Evolutionary conservation across 2,888 invertebrate genomes (phyloP), one percentile per base, ranked within the genome.

Genomic region (Acronicta leporina): DNA sequence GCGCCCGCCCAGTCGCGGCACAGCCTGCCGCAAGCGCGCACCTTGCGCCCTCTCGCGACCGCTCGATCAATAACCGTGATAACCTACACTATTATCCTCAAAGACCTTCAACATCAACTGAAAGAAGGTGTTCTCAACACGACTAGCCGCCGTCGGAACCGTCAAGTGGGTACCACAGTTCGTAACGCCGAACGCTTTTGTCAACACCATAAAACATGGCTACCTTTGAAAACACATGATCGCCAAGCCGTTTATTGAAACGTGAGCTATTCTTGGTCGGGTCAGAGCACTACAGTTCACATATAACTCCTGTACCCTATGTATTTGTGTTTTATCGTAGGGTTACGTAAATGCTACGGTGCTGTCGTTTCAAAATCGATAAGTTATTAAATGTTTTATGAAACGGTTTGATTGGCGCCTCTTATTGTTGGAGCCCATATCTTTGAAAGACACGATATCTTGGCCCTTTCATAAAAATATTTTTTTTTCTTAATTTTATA

Each of bases 11-110:
- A 92, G 94, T 94, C 91, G 94, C 92, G 94, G 93, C 94, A 86
- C 81, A 89, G 80, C 88, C 88, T 83, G 92, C 93, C 92, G 92
- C 90, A 84, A 87, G 94, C 91, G 90, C 89, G 88, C 87, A 81
- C 80, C 82, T 73, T 86, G 85, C 88, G 85, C 81, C 68, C 66
- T 68, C 14, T 69, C 84, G 84, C 84, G 85, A 76, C 69, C 16
- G 43, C 87, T 86, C 88, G 89, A 90, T 92, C 92, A 81, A 92
- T 92, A 92, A 78, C 75, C 74, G 68, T 79, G 68, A 62, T 73
- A 85, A 84, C 80, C 79, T 77, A 68, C 75, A 79, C 75, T 77
- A 77, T 72, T 79, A 68, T 55, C 64, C 53, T 40, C 46, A 55
- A 61, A 75, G 76, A 74, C 65, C 68, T 72, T 68, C 70, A 16